A percentile compares a stretch with the other conserved stretches of the same genome.
These are phyloP conservation scores for Sipha maydis DNA, from an alignment of 2,888 invertebrate species.

Conservation along the genomic window DNA sequence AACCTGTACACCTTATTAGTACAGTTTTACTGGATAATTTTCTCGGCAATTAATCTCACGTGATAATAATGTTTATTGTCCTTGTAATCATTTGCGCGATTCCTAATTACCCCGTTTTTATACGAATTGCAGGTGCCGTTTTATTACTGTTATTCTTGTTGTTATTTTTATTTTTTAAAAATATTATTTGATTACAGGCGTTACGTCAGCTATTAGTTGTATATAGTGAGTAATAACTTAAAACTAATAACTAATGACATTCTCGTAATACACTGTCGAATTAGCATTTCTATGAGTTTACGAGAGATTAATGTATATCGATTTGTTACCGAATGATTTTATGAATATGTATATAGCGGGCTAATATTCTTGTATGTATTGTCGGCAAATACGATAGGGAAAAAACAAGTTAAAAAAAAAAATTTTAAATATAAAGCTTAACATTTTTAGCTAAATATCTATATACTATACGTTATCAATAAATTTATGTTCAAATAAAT, in stretches of 20 bases:
- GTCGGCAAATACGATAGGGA: no score
- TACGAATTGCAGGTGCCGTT: not conserved
- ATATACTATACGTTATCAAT: not conserved
- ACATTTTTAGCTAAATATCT: no score
- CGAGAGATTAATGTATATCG: no score
- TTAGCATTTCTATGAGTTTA: no score
- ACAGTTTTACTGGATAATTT: not conserved
- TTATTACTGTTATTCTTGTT: not conserved
- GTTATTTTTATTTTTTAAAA: not conserved
- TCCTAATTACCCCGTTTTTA: constrained; percentile 2
- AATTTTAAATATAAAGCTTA: no score
- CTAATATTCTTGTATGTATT: no score
- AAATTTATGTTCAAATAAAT: not conserved
- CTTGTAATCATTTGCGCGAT: not conserved
- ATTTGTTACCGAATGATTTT: no score
- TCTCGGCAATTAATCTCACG: constrained; percentile 13
- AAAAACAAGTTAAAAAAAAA: no score
- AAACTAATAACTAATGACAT: no score
- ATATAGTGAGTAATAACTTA: no score
- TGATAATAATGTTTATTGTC: not conserved
- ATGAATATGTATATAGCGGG: no score
- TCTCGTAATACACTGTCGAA: no score
- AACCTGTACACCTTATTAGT: not conserved
- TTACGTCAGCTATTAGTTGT: not conserved
- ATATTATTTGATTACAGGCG: not conserved